Conservation (phyloP, 2,888 invertebrate species). For the Monochamus alternatus region DNA sequence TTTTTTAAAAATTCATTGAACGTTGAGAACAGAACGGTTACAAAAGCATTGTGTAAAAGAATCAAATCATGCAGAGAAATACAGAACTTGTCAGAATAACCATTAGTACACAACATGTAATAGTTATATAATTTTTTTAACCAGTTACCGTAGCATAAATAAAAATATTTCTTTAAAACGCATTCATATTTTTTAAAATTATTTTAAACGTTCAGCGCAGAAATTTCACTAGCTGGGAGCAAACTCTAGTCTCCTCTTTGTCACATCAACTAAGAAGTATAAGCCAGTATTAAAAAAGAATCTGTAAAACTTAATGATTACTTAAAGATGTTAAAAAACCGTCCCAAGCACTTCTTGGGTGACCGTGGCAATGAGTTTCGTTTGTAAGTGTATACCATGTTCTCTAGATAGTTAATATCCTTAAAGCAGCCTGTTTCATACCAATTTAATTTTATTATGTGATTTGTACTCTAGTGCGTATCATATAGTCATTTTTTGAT, state of each 20-base stretch:
- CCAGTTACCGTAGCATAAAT: constrained; percentile 35
- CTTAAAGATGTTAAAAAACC: constrained; percentile 66
- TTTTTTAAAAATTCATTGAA: too few species aligned
- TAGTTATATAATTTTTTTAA: constrained; percentile 4
- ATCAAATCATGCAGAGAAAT: too few species aligned
- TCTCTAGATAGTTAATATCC: constrained; percentile 57
- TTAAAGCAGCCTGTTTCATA: constrained; percentile 39
- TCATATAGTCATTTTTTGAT: constrained; percentile 29
- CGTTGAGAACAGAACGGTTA: too few species aligned
- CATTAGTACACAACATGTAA: too few species aligned
- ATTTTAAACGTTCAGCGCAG: constrained; percentile 16
- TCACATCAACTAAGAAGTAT: constrained; percentile 66
- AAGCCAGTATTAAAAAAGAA: constrained; percentile 67
- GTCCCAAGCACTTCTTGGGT: constrained; percentile 67
- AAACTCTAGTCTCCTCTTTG: constrained; percentile 68
- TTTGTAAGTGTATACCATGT: constrained; percentile 66
- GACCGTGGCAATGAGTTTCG: constrained; percentile 62
- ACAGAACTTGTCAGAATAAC: too few species aligned
- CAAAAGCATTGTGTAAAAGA: too few species aligned
- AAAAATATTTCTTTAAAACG: constrained; percentile 17
- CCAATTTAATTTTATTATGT: constrained; percentile 23
- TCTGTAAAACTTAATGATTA: constrained; percentile 46
- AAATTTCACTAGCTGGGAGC: constrained; percentile 61
- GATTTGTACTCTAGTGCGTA: constrained; percentile 16
- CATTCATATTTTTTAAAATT: background rate